Base-by-base conservation (phyloP, 1,140 invertebrate genomes). In the Metopolophium dirhodum region DNA sequence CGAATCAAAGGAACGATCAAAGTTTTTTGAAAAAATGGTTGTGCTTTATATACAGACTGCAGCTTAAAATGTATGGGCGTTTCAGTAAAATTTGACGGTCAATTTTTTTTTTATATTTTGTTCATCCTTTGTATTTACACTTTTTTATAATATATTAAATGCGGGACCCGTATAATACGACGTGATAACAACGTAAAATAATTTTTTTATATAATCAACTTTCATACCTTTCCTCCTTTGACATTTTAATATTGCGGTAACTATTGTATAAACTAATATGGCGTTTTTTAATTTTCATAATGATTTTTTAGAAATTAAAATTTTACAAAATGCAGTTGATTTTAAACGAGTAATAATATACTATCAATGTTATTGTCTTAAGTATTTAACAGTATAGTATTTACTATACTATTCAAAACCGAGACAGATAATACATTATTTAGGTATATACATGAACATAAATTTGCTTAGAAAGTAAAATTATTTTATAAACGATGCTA, bases 381-480 rank as follows among this genome's bases (percentile, higher is more conserved):
- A 88, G 22, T 83, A 83, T 83, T 37, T 41, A 41, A 41, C 41
- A 41, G 41, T 41, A 41, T 41, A 41, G 41, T 41, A 41, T 82
- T 35, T 1, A 61, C 11, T 23, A 26, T 83, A 37, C n/a, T n/a
- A 77, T 77, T 83, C 1, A 37, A 83, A 83, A 37, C 14, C 47
- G 6, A 54, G 45, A 35, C n/a, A 88, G 30, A 88, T 88, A 23
- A 88, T 14, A 85, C 14, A 83, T 35, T 82, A 54, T 30, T 61
- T 61, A 61, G 30, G 57, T 30, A 61, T 30, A 61, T 30, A 77
- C 61, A 77, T n/a, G 30, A n/a, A 77, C 18, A 77, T 77, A 77
- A 77, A 77, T 77, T 77, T 77, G 61, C 61, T 77, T 77, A 6
- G 61, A 77, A 77, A 77, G 61, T 77, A 77, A 77, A 77, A 77